Base-by-base conservation (phyloP, 2,797 vertebrate species). In the Rhinophrynus dorsalis region DNA sequence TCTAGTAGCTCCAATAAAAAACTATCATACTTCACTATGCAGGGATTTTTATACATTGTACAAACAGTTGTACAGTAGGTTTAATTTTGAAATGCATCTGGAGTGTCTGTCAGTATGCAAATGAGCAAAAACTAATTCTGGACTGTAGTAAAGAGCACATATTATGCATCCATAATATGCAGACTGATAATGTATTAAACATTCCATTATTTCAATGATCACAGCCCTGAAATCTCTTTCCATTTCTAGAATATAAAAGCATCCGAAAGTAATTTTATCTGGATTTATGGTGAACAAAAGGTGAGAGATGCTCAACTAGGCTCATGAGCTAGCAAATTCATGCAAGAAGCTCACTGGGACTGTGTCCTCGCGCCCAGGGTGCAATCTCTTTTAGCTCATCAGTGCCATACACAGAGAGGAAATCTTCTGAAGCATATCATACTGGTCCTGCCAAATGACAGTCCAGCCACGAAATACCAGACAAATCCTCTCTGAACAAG, bases 1-100 rank as follows among this genome's bases (percentile, higher is more conserved):
- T 24, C 24, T 29, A 75, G 5, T 42, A 9, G 52, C 73, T 20
- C 44, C 11, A 51, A 76, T 58, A 44, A 18, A 79, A 62, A 58
- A 44, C 30, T 29, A 35, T 29, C 33, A 4, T n/a, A 52, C 7
- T 21, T 77, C 44, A 54, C 59, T 30, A 0, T 17, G 20, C 3
- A 67, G 17, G 2, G n/a, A 7, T 0, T 51, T 18, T 47, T 9
- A 26, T 15, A 68, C 38, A 73, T 69, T 48, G 12, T 57, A 12
- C 13, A 60, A 37, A 62, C 1, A 69, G 15, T 45, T 68, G 7
- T 40, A 60, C 48, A 61, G 40, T 68, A 24, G 67, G 54, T 47
- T 56, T 44, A 61, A 62, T 5, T 67, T 52, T 58, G 64, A 58
- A 20, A 58, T 70, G 1, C 21, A 47, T 29, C 6, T 44, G 12